Conservation (phyloP, 2,888 invertebrate species). For the Drosophila dives region DNA sequence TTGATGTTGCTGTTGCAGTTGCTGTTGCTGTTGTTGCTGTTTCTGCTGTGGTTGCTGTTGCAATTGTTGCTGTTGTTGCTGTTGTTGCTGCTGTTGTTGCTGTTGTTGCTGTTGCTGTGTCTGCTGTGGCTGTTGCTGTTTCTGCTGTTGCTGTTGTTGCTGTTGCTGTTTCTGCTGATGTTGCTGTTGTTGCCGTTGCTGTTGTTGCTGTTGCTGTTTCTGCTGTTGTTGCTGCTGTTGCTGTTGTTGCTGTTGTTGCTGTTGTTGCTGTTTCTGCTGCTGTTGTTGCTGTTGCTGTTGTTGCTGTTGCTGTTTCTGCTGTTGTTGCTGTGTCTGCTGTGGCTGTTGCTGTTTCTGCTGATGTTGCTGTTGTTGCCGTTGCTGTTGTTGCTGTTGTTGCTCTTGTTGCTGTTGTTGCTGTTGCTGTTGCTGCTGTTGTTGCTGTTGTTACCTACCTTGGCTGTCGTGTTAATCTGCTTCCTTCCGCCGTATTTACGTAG, state of each 20-base stretch:
- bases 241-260: slow-evolving; percentile 15
- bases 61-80: slow-evolving; percentile 41
- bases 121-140: slow-evolving; percentile 13
- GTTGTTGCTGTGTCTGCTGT: too few relatives aligned
- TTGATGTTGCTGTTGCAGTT: slow-evolving; percentile 3
- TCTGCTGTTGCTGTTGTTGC: slow-evolving; percentile 53
- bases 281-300: slow-evolving; percentile 8
- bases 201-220: slow-evolving; percentile 5
- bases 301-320: slow-evolving; percentile 3
- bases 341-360: neutral
- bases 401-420: too few relatives aligned
- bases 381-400: too few relatives aligned
- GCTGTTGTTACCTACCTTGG: slow-evolving; percentile 59
- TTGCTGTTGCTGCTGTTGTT: slow-evolving; percentile 35
- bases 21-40: slow-evolving; percentile 5
- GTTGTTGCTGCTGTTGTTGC: slow-evolving; percentile 39
- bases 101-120: slow-evolving; percentile 56
- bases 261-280: neutral
- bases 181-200: slow-evolving; percentile 6
- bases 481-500: slow-evolving; percentile 66
- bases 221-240: too few relatives aligned
- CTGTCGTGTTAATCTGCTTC: slow-evolving; percentile 67
- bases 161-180: neutral
- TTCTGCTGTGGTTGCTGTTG: slow-evolving; percentile 43
- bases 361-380: slow-evolving; percentile 5